Percentiles rank a stretch among this genome's conserved stretches.
Evolutionary conservation across 2,888 invertebrate species (phyloP).

Genomic region (Rutpela maculata): DNA sequence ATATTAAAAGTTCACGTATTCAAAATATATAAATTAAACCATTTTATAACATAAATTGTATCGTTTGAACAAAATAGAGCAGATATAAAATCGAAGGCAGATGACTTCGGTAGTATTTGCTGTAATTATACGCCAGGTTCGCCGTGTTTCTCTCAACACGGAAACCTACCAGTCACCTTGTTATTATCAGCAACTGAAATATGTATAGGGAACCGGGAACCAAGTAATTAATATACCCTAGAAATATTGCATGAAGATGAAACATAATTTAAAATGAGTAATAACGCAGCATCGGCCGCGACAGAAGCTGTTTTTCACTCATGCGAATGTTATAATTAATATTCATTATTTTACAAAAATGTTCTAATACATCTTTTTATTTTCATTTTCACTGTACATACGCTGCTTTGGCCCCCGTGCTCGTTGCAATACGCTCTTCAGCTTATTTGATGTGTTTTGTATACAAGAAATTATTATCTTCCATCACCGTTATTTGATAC

Average conservation of each 20-base stretch:
- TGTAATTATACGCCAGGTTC: too few species aligned
- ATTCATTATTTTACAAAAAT: conserved; percentile 2
- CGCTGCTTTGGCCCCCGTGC: not conserved
- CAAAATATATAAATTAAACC: too few species aligned
- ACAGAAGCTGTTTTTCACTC: conserved; percentile 3
- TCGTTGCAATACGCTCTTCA: not conserved
- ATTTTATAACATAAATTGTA: too few species aligned
- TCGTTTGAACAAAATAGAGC: too few species aligned
- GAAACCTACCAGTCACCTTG: too few species aligned
- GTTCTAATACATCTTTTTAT: not conserved
- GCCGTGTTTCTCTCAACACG: too few species aligned
- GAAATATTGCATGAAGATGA: not conserved
- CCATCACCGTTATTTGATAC: conserved; percentile 46
- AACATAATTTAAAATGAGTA: conserved; percentile 2
- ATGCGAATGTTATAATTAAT: not conserved
- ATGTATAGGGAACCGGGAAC: too few species aligned
- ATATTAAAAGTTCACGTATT: too few species aligned
- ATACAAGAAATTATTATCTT: conserved; percentile 48
- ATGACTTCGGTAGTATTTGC: too few species aligned
- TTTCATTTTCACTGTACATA: not conserved
- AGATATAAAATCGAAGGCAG: too few species aligned
- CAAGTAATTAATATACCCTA: too few species aligned
- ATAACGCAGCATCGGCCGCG: not conserved
- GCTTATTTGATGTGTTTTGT: conserved; percentile 37
- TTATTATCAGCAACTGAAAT: too few species aligned